Conservation (phyloP, 2,797 vertebrate species). For the Alexandromys oeconomus region DNA sequence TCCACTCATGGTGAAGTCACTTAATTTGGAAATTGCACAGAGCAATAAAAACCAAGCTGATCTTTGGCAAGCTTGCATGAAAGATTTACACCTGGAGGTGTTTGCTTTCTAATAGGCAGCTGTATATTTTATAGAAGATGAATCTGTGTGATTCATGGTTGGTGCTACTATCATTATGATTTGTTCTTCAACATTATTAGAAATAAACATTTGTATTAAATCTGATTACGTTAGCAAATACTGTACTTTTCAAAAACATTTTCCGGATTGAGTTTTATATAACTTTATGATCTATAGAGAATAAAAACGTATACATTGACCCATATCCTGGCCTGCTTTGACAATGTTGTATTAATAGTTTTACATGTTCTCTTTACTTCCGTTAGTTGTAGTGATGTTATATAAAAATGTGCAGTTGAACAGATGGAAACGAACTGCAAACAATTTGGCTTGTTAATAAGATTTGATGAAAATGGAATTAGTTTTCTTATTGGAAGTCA, state of each 20-base stretch:
- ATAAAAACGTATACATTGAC: not conserved
- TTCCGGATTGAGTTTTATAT: not conserved
- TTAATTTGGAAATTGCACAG: constrained; percentile 79
- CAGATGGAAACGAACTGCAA: not conserved
- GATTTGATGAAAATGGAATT: constrained; percentile 13
- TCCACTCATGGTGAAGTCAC: constrained; percentile 60
- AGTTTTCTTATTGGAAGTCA: constrained; percentile 30
- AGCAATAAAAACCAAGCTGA: constrained; percentile 77
- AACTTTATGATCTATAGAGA: not conserved
- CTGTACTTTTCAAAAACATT: not conserved
- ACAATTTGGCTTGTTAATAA: not conserved
- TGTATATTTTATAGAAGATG: constrained; percentile 15
- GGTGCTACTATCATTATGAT: constrained; percentile 7
- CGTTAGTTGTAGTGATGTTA: not conserved
- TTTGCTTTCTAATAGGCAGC: constrained; percentile 55
- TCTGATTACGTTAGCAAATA: not conserved
- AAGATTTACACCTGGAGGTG: constrained; percentile 56
- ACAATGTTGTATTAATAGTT: not conserved
- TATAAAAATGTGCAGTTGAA: not conserved
- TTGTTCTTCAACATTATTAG: constrained; percentile 17
- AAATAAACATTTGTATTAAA: not conserved
- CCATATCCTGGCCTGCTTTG: not conserved
- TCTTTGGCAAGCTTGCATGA: constrained; percentile 64
- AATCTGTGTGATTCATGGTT: not conserved
- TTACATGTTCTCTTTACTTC: constrained; percentile 23